phyloP scores from a whole-genome alignment of 2,888 invertebrate genomes.

The Ecliptopera silaceata region DNA sequence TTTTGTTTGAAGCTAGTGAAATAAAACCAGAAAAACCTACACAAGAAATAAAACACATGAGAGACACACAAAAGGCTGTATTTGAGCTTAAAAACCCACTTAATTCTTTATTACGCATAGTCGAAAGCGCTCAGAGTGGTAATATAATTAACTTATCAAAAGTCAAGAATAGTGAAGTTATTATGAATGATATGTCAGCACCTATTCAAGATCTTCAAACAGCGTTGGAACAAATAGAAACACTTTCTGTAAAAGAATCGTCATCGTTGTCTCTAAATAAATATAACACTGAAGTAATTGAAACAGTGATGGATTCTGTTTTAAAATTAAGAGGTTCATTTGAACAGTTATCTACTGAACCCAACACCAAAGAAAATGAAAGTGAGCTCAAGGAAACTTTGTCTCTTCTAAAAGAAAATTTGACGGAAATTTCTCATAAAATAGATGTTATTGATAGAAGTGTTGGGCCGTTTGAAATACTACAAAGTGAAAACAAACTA shows the following conservation, averaged over 20 bases:
- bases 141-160: constrained; percentile 47
- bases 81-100: constrained; percentile 68
- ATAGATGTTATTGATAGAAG: constrained; percentile 58
- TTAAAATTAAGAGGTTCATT: constrained; percentile 84
- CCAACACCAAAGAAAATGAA: constrained; percentile 52
- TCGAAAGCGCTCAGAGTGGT: constrained; percentile 57
- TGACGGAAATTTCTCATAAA: constrained; percentile 62
- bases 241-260: constrained; percentile 80
- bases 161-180: constrained; percentile 61
- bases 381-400: constrained; percentile 58
- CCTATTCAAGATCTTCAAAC: constrained; percentile 78
- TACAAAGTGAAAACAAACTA: constrained; percentile 73
- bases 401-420: constrained; percentile 59
- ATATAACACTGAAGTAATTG: constrained; percentile 84
- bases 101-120: constrained; percentile 62
- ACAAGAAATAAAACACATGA: constrained; percentile 62
- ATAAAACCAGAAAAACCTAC: constrained; percentile 57
- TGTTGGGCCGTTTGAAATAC: constrained; percentile 65
- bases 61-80: constrained; percentile 70
- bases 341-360: constrained; percentile 69
- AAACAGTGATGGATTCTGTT: constrained; percentile 85
- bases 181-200: constrained; percentile 71
- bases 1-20: constrained; percentile 63
- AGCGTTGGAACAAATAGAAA: constrained; percentile 74
- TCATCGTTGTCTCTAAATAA: constrained; percentile 52